Evolutionary conservation across 2,797 vertebrate species (phyloP), one percentile per base, ranked within the genome.

Genomic region (Oceanodroma leucorhoa): DNA sequence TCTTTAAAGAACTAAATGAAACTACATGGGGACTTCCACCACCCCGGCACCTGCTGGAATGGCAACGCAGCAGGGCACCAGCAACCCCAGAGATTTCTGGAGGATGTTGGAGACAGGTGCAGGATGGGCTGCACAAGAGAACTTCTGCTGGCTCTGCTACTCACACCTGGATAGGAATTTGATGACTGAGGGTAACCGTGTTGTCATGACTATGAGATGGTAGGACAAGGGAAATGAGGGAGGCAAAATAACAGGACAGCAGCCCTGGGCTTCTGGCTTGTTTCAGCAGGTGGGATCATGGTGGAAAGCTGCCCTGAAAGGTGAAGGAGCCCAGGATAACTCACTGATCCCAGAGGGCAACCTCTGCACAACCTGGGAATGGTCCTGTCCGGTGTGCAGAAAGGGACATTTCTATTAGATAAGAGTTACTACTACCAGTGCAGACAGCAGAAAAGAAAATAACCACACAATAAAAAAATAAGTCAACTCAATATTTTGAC

Each of bases 91-190:
- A 62, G 48, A 43, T 27, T 66, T 58, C 40, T 53, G 45, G 14
- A 61, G 24, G 24, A 17, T 14, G 17, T 1, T 3, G 29, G 72
- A 67, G 41, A 30, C 1, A 1, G 13, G 11, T 15, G 20, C 46
- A 34, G n/a, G 27, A 58, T n/a, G 29, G 30, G 19, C 30, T 48
- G 38, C 67, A 53, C 4, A 10, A 36, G 16, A 66, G 6, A 26
- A 13, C 38, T 75, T 22, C 45, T 5, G 4, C 15, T 46, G 62
- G 26, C 43, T 81, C 57, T 34, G 43, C 65, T 66, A 22, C 79
- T 79, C 43, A 16, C 6, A 41, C 16, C 53, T 72, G 5, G 0
- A 38, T 8, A 34, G 30, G 43, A 83, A 46, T 0, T 0, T 4
- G 36, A 19, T 43, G 19, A 40, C 16, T 10, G 27, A 38, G 5